Base-by-base conservation (phyloP, 2,113 vertebrate genomes). In the Petrocephalus microphthalmus region DNA sequence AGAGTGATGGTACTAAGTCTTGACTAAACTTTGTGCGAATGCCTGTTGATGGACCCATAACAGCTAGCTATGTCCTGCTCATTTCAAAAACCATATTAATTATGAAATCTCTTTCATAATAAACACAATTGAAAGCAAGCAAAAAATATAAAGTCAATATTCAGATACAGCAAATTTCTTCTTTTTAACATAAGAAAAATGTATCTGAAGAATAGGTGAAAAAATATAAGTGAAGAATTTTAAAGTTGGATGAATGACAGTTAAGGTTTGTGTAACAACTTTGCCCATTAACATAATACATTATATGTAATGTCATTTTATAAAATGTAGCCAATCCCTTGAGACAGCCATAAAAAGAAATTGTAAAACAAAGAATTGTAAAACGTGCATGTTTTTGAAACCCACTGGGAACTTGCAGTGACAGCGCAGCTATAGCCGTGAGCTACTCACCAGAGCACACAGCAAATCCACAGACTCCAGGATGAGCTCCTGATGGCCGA, bases 401-500 rank as follows among this genome's bases (percentile, higher is more conserved):
- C 74, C 17, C 37, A 0, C 17, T 45, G 37, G 74, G 37, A 45
- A 45, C 74, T 20, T 11, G 1, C 3, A 17, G 6, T 81, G 29
- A 45, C 42, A 45, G 5, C 20, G 15, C 19, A 0, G 74, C 15
- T 45, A 3, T 42, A 81, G 42, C 60, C 37, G 74, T 20, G 33
- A 81, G 29, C 37, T 81, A 81, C 74, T 81, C 74, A 81, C 74
- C 8, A 81, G 37, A 7, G 85, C 85, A 67, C 85, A 87, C 54
- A 87, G 57, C 37, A 87, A n/a, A 45, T 87, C 85, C 37, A 87
- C 85, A 25, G 85, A 56, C 85, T 87, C 85, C 56, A 87, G 85
- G 42, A 87, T 87, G 85, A 87, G 85, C 45, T 87, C 85, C 85
- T 87, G 85, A 45, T 87, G 85, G 5, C 85, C 85, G 2, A 87